Percentiles rank a stretch among this genome's conserved stretches.
Evolutionary conservation across 1,140 invertebrate genomes (phyloP).

Genomic region (Carcinoscorpius rotundicauda): DNA sequence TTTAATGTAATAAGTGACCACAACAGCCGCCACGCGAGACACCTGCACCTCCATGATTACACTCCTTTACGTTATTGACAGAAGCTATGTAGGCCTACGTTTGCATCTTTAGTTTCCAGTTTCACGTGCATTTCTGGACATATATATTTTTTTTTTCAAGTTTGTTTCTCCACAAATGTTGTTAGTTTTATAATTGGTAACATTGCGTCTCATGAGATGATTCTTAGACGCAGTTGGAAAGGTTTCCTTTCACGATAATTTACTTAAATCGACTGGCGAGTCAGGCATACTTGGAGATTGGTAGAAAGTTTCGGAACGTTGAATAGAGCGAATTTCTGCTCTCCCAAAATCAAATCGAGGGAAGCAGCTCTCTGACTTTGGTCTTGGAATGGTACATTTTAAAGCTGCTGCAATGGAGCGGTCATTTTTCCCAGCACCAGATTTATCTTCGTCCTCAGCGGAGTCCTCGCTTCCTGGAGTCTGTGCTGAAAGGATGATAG

Average conservation of each 20-base stretch:
- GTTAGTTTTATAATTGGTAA: too few species aligned
- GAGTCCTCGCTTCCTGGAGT: slow-evolving; percentile 13
- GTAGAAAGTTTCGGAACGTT: slow-evolving; percentile 19
- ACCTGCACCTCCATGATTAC: too few species aligned
- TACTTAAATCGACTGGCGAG: slow-evolving; percentile 24
- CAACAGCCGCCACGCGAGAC: too few species aligned
- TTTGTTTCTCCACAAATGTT: too few species aligned
- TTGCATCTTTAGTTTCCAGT: too few species aligned
- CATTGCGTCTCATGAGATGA: too few species aligned
- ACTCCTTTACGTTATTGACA: too few species aligned
- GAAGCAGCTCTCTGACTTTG: slow-evolving; percentile 27
- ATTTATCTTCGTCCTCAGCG: slow-evolving; percentile 7
- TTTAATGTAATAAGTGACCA: too few species aligned
- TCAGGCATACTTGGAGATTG: slow-evolving; percentile 8
- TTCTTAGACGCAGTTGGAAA: background rate
- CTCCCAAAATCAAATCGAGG: slow-evolving; percentile 10
- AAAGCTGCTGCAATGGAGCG: slow-evolving; percentile 16
- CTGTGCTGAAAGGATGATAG: slow-evolving; percentile 22
- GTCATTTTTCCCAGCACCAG: slow-evolving; percentile 2
- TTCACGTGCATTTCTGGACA: too few species aligned
- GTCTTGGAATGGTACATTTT: slow-evolving; percentile 21
- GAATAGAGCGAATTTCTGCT: background rate
- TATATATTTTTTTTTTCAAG: too few species aligned
- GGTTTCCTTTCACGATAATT: too few species aligned
- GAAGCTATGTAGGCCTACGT: too few species aligned